Base-by-base conservation (phyloP, 1,140 invertebrate genomes). In the Triops longicaudatus region DNA sequence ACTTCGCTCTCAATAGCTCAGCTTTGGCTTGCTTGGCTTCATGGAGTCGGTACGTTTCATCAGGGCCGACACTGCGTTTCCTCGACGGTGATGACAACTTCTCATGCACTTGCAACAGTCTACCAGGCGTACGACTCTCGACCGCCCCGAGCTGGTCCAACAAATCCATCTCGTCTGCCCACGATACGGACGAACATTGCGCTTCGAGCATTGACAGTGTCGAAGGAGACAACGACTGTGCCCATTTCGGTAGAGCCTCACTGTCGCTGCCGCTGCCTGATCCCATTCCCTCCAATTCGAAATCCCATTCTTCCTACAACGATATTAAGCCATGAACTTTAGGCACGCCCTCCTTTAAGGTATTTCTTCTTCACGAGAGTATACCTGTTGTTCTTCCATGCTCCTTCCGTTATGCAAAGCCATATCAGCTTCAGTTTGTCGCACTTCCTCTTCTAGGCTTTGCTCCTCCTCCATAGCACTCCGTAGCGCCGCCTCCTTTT, bases 1-100 rank as follows among this genome's bases (percentile, higher is more conserved):
- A 84, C 79, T 91, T 90, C 80, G 91, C 89, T 11, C 96, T 79
- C 10, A 86, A 83, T 80, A 87, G 86, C 78, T 85, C 83, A 14
- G 88, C 88, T 80, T 96, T 96, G 0, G 90, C 91, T 85, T 97
- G 93, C 77, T 87, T 88, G 79, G 88, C 86, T 80, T 89, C 86
- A 81, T 96, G 93, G 42, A 92, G 85, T 83, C 86, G 88, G 75
- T 92, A 82, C 0, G 92, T 92, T 82, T 95, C 93, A 72, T 79
- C 79, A 10, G 82, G 81, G 4, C 94, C 89, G 26, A 92, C 81
- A 28, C 90, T 94, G 78, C 92, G 89, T 80, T 93, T 91, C 74
- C 94, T 87, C 3, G 94, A 93, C 0, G 95, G 94, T 73, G 94
- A 95, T 0, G 94, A 97, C 0, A 98, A 83, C 84, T 98, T 98